Evolutionary conservation across 2,888 invertebrate species (phyloP).

Genomic region (Lasius platythorax): DNA sequence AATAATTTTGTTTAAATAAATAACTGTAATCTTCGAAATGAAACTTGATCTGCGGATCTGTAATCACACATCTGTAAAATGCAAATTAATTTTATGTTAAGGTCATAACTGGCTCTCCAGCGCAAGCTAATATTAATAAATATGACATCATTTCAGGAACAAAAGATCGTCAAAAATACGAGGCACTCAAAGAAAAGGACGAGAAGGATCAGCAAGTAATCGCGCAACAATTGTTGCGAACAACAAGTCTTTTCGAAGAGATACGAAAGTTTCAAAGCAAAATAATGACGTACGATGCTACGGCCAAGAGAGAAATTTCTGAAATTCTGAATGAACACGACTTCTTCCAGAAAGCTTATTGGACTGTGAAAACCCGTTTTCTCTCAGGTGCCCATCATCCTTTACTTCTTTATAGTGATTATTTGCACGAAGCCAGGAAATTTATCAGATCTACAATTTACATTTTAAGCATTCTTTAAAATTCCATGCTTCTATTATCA

Average conservation of each 20-base stretch:
- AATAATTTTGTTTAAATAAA: not conserved
- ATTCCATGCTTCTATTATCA: not conserved
- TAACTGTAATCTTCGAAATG: not conserved
- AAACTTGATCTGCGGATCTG: not conserved
- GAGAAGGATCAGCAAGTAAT: conserved; percentile 75
- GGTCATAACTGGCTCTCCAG: not conserved
- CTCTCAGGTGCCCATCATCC: conserved; percentile 67
- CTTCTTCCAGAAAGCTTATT: conserved; percentile 73
- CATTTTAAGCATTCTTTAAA: not conserved
- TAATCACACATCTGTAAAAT: not conserved
- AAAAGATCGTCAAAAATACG: conserved; percentile 68
- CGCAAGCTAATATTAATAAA: not conserved
- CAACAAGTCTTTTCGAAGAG: conserved; percentile 67
- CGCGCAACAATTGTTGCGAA: conserved; percentile 70
- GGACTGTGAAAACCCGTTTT: conserved; percentile 71
- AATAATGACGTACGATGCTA: conserved; percentile 52
- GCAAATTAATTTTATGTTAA: not conserved
- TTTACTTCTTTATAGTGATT: not conserved
- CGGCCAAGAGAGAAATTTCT: conserved; percentile 57
- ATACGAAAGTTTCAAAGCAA: conserved; percentile 72
- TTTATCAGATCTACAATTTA: not conserved
- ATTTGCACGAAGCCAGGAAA: not conserved
- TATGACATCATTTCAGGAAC: conserved; percentile 67
- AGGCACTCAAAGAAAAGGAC: conserved; percentile 75
- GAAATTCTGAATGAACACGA: conserved; percentile 71